phyloP scores from a whole-genome alignment of 2,797 vertebrate genomes.

The Urocyon cinereoargenteus region DNA sequence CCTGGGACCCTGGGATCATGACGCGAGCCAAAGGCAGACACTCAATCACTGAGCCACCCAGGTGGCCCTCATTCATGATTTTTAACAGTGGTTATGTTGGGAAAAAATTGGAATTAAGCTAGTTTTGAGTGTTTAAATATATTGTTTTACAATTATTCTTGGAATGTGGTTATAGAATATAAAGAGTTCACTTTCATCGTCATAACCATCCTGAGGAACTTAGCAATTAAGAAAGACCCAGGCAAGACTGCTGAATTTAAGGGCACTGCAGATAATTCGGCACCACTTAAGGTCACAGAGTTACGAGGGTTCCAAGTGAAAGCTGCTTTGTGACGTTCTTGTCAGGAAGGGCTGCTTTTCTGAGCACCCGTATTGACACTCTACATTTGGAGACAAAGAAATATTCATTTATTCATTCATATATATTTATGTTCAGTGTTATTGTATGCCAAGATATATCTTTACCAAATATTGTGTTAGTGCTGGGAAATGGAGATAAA shows the following conservation, averaged over 20 bases:
- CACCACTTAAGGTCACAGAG: background rate
- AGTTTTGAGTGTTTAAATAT: background rate
- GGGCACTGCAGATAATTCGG: rapidly evolving
- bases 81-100: background rate
- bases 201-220: background rate
- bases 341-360: background rate
- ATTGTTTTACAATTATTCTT: conserved; percentile 51
- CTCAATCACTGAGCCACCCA: no score
- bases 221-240: background rate
- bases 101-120: background rate
- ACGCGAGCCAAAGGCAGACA: no score
- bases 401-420: background rate
- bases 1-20: no score
- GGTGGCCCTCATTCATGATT: background rate
- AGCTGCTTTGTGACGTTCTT: background rate
- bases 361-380: background rate
- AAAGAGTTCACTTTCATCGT: conserved; percentile 1
- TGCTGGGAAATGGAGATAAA: background rate
- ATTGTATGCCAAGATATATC: background rate
- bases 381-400: background rate
- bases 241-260: background rate
- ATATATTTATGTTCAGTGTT: background rate
- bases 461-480: background rate
- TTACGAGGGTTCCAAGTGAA: background rate
- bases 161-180: background rate